A percentile compares a stretch with the other conserved stretches of the same genome.
phyloP scores from a whole-genome alignment of 2,888 invertebrate genomes.

The Dromius quadrimaculatus region DNA sequence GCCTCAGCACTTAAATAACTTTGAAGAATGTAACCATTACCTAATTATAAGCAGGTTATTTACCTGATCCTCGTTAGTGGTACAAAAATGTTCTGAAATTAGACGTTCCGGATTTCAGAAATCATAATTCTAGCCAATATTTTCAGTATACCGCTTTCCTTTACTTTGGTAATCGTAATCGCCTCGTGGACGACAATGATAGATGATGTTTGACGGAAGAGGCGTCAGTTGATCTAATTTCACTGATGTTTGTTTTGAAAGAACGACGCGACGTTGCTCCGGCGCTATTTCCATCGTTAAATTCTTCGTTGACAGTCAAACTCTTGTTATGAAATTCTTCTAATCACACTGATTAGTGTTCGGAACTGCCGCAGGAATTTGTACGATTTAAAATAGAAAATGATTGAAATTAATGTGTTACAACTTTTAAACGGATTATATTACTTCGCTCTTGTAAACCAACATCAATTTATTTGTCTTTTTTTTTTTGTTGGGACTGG shows the following conservation, averaged over 20 bases:
- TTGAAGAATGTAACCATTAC: slow-evolving; percentile 37
- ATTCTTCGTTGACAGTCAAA: slow-evolving; percentile 30
- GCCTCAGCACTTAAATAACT: too few relatives aligned
- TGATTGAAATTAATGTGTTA: slow-evolving; percentile 14
- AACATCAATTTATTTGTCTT: slow-evolving; percentile 1
- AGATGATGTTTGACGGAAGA: slow-evolving; percentile 38
- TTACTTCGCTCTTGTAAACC: slow-evolving; percentile 1
- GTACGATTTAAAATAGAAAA: slow-evolving; percentile 1
- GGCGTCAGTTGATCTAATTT: slow-evolving; percentile 38
- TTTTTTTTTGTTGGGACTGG: slow-evolving; percentile 6
- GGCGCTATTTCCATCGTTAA: slow-evolving; percentile 40
- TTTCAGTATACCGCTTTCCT: neutral
- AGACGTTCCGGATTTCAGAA: slow-evolving; percentile 36
- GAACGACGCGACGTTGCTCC: slow-evolving; percentile 3
- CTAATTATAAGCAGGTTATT: slow-evolving; percentile 45
- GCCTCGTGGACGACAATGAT: slow-evolving; percentile 38
- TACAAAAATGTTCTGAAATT: slow-evolving; percentile 31
- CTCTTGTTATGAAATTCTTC: slow-evolving; percentile 43
- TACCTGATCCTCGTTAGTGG: slow-evolving; percentile 45
- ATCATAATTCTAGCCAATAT: slow-evolving; percentile 42
- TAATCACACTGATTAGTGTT: slow-evolving; percentile 29
- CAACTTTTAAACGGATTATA: neutral
- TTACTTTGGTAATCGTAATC: neutral
- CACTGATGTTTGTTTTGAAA: slow-evolving; percentile 44
- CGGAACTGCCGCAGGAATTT: slow-evolving; percentile 9